Conservation (phyloP, 2,888 invertebrate species). For the Drosophila quinaria region DNA sequence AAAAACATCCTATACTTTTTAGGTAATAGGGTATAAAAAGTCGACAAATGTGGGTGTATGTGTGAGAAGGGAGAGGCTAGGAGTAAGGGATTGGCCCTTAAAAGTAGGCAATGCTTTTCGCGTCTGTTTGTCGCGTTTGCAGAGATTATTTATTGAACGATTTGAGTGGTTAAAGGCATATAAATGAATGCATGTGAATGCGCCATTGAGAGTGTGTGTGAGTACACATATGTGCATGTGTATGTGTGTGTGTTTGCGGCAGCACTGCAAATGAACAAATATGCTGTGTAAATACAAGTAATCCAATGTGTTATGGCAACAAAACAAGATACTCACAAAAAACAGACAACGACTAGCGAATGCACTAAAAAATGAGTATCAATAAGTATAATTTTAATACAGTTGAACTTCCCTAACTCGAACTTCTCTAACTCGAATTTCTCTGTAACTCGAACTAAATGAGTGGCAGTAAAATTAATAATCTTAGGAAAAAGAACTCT, state of each 20-base stretch:
- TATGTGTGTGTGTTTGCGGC: slow-evolving; percentile 16
- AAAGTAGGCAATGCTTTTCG: slow-evolving; percentile 64
- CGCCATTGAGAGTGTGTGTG: slow-evolving; percentile 5
- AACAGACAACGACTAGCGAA: neutral
- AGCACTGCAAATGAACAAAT: slow-evolving; percentile 41
- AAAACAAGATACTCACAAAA: slow-evolving; percentile 2
- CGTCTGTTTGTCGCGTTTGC: slow-evolving; percentile 52
- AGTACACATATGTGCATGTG: neutral
- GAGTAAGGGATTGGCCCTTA: slow-evolving; percentile 20
- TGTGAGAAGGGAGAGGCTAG: neutral
- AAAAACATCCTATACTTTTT: no score
- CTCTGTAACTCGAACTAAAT: no score
- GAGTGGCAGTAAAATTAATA: no score
- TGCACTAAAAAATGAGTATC: neutral
- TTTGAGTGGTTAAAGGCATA: slow-evolving; percentile 59
- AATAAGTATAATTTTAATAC: neutral
- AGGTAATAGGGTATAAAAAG: slow-evolving; percentile 9
- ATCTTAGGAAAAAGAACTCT: no score
- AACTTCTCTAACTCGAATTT: no score
- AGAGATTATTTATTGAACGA: slow-evolving; percentile 71
- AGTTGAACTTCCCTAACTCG: no score
- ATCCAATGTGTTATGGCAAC: slow-evolving; percentile 12
- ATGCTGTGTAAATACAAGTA: slow-evolving; percentile 35
- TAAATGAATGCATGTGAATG: slow-evolving; percentile 43
- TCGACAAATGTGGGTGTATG: slow-evolving; percentile 33